A percentile compares a stretch with the other conserved stretches of the same genome.
Evolutionary conservation across 2,888 invertebrate species (phyloP).

Genomic region (Tenthredo notha): DNA sequence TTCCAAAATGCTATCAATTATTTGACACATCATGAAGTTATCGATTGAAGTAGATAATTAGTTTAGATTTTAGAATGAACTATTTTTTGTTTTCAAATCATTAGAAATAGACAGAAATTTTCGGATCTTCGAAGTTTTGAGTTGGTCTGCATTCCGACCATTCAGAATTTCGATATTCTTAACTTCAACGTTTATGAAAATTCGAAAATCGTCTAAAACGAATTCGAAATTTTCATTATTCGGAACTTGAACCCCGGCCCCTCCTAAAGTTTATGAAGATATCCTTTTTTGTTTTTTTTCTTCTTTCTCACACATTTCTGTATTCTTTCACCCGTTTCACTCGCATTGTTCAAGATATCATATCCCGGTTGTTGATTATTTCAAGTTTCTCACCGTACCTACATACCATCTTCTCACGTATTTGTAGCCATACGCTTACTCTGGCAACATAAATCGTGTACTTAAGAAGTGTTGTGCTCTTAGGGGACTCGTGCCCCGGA

Average conservation of each 20-base stretch:
- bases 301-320: not conserved
- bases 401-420: not conserved
- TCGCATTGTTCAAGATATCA: not conserved
- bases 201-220: not conserved
- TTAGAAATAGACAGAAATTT: too few species aligned
- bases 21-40: too few species aligned
- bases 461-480: not conserved
- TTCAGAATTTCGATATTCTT: too few species aligned
- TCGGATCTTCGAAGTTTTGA: too few species aligned
- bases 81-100: too few species aligned
- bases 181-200: too few species aligned
- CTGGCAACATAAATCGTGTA: not conserved
- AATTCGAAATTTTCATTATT: not conserved
- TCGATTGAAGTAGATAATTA: too few species aligned
- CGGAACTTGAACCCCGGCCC: too few species aligned
- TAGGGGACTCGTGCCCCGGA: not conserved
- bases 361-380: not conserved
- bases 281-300: not conserved
- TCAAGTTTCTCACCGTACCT: not conserved
- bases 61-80: too few species aligned
- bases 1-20: too few species aligned
- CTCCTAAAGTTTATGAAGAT: not conserved
- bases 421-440: not conserved
- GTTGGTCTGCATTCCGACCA: too few species aligned
- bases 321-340: not conserved